Percentiles rank a stretch among this genome's conserved stretches.
Conservation (phyloP, 2,113 vertebrate genomes). For the Malurus cyaneus region DNA sequence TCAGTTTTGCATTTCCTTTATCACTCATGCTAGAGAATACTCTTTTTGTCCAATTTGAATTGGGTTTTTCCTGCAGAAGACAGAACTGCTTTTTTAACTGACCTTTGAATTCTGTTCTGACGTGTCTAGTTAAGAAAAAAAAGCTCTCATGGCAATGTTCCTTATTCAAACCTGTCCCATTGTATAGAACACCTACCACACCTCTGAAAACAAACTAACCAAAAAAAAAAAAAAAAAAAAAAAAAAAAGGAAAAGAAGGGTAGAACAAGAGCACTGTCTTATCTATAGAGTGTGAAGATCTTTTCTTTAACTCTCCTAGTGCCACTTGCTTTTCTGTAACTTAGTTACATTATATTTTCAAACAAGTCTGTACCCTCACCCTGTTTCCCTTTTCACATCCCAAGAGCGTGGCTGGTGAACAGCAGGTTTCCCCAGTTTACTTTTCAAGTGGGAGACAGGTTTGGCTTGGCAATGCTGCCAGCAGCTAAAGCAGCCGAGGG, state of each 20-base stretch:
- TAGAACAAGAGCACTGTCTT: background rate
- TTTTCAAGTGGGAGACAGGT: conserved; percentile 12
- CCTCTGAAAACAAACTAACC: background rate
- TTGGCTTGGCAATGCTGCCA: background rate
- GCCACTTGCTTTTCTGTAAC: background rate
- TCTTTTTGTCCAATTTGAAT: background rate
- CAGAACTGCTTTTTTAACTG: background rate
- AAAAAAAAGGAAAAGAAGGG: background rate
- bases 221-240: background rate
- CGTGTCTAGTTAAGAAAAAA: background rate
- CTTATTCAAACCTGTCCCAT: background rate
- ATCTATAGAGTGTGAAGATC: background rate
- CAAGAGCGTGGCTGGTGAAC: background rate
- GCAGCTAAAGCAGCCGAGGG: background rate
- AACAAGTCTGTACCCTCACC: background rate
- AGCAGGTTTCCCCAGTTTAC: background rate
- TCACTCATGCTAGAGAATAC: background rate
- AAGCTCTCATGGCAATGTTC: background rate
- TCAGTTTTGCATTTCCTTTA: background rate
- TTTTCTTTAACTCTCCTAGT: background rate
- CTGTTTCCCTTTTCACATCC: background rate
- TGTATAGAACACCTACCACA: background rate
- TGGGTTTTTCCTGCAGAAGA: background rate
- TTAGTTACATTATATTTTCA: background rate
- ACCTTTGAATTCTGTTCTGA: background rate